Percentiles rank a stretch among this genome's conserved stretches.
Evolutionary conservation across 2,113 vertebrate genomes (phyloP).

Genomic region (Ictidomys tridecemlineatus): DNA sequence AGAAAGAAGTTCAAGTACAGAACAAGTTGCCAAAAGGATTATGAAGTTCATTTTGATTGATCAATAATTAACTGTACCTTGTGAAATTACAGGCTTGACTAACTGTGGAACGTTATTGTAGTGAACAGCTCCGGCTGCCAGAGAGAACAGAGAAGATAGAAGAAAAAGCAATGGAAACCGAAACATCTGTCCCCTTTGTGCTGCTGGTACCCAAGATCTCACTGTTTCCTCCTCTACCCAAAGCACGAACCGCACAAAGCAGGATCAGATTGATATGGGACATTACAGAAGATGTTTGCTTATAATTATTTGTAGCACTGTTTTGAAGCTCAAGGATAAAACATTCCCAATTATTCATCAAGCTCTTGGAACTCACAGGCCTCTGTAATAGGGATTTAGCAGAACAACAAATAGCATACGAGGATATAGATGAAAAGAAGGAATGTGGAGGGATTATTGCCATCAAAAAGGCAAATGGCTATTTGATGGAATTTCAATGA

Average conservation of each 20-base stretch:
- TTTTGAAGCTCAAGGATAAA: conserved; percentile 91
- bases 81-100: conserved; percentile 75
- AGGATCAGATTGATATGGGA: conserved; percentile 85
- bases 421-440: conserved; percentile 88
- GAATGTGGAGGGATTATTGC: conserved; percentile 89
- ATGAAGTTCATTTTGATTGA: conserved; percentile 78
- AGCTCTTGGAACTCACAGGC: conserved; percentile 87
- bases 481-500: conserved; percentile 89
- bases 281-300: conserved; percentile 89
- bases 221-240: conserved; percentile 73
- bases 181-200: conserved; percentile 73
- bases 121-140: conserved; percentile 70
- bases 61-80: conserved; percentile 80
- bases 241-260: conserved; percentile 84
- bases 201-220: conserved; percentile 78
- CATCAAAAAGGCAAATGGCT: conserved; percentile 89
- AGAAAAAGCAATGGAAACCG: conserved; percentile 54
- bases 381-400: conserved; percentile 89
- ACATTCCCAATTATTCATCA: conserved; percentile 91
- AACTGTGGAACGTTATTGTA: conserved; percentile 57
- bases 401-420: conserved; percentile 88
- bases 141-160: conserved; percentile 74
- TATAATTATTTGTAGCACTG: conserved; percentile 92
- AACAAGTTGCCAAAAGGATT: conserved; percentile 64
- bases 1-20: conserved; percentile 77